phyloP scores from a whole-genome alignment of 2,888 invertebrate species.

The Omphaloscelis lunosa region DNA sequence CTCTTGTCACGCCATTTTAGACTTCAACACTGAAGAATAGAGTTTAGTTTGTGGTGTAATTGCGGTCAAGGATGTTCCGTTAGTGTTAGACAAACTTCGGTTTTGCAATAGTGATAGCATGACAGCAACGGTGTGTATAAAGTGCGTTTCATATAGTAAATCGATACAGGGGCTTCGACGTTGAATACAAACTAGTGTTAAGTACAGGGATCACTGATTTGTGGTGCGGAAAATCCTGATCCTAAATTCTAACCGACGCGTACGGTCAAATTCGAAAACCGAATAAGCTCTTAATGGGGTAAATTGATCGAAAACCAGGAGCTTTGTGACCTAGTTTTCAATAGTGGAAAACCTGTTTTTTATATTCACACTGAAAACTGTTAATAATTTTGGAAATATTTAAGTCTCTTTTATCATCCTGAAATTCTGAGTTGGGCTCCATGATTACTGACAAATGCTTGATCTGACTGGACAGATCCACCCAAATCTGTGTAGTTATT shows the following conservation, averaged over 20 bases:
- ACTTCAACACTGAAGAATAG: constrained; percentile 63
- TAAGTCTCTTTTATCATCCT: background rate
- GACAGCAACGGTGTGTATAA: constrained; percentile 80
- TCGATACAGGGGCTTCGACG: constrained; percentile 78
- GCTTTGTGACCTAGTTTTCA: background rate
- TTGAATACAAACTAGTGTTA: constrained; percentile 79
- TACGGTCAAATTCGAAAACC: background rate
- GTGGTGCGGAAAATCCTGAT: constrained; percentile 48
- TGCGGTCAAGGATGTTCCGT: constrained; percentile 68
- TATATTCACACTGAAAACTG: background rate
- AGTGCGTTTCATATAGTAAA: constrained; percentile 83
- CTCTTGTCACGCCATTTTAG: constrained; percentile 56
- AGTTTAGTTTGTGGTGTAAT: constrained; percentile 60
- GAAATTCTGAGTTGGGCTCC: too few relatives aligned
- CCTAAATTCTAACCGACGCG: constrained; percentile 9
- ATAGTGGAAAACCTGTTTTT: background rate
- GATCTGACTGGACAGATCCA: too few relatives aligned
- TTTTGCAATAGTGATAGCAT: constrained; percentile 85
- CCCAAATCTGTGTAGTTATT: too few relatives aligned
- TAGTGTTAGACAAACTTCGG: constrained; percentile 76
- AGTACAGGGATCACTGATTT: constrained; percentile 69
- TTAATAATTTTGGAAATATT: background rate
- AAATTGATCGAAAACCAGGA: constrained; percentile 7
- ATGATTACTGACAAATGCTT: too few relatives aligned
- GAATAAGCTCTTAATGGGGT: constrained; percentile 10